These are phyloP conservation scores for Halichondria panicea DNA, from an alignment of 37 sponge, comb jelly and placozoan genomes.

Conservation along the genomic window DNA sequence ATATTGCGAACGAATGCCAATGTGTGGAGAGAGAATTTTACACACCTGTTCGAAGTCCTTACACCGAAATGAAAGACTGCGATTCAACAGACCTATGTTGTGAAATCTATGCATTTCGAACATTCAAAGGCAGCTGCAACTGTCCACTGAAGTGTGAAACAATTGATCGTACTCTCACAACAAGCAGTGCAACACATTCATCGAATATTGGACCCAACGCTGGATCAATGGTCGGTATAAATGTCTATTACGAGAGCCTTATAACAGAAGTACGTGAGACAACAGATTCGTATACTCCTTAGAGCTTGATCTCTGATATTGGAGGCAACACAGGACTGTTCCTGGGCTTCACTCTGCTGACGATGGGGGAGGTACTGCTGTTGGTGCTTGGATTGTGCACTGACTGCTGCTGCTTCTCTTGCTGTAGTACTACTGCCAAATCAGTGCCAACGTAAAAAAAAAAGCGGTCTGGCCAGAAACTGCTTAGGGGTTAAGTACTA, in stretches of 20 bases:
- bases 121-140: not conserved
- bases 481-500: no score
- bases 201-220: no score
- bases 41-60: not conserved
- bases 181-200: slow-evolving; percentile 7
- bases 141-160: slow-evolving; percentile 12
- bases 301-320: slow-evolving; percentile 39
- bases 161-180: not conserved
- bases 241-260: slow-evolving; percentile 10
- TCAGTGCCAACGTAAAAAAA: no score
- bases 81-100: slow-evolving; percentile 1
- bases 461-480: no score
- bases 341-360: slow-evolving; percentile 34
- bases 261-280: slow-evolving; percentile 7
- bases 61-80: not conserved
- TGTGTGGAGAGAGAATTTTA: slow-evolving; percentile 1
- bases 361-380: slow-evolving; percentile 5
- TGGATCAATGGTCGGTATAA: slow-evolving; percentile 2
- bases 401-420: slow-evolving; percentile 18
- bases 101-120: not conserved
- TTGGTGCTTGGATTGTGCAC: slow-evolving; percentile 11
- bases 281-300: slow-evolving; percentile 25
- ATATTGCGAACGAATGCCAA: not conserved
- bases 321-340: slow-evolving; percentile 57
- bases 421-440: no score